Percentiles rank a stretch among this genome's conserved stretches.
Evolutionary conservation across 2,797 vertebrate genomes (phyloP).

Genomic region (Silurus aristotelis): DNA sequence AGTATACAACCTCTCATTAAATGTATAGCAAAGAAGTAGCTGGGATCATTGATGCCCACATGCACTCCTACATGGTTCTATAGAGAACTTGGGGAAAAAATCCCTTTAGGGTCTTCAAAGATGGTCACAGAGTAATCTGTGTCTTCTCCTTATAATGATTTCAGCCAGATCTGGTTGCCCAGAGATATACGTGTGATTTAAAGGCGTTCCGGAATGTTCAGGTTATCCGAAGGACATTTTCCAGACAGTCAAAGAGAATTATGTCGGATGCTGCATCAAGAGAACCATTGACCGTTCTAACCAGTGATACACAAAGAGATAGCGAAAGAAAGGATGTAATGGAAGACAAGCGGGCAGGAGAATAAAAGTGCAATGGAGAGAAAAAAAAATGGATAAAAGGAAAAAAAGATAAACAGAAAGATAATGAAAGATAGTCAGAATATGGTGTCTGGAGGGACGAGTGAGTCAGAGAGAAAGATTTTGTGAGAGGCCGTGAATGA

Average conservation of each 20-base stretch:
- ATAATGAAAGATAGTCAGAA: not conserved
- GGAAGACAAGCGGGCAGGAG: not conserved
- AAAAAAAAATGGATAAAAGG: not conserved
- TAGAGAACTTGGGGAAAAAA: not conserved
- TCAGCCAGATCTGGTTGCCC: not conserved
- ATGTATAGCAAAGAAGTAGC: not conserved
- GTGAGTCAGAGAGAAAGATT: not conserved
- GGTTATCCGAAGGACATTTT: conserved; percentile 4
- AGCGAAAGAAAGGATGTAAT: not conserved
- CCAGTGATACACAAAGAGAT: not conserved
- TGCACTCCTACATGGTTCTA: not conserved
- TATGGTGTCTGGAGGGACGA: not conserved
- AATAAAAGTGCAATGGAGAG: not conserved
- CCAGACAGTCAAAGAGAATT: not conserved
- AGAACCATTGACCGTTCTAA: not conserved
- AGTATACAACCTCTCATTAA: not conserved
- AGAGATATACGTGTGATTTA: not conserved
- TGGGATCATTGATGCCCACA: not conserved
- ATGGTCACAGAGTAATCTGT: not conserved
- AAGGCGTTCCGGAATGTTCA: not conserved
- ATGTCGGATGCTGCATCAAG: not conserved
- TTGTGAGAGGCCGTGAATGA: not conserved
- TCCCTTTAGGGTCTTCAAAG: not conserved
- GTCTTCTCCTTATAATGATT: not conserved
- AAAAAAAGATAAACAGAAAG: not conserved